Conservation (phyloP, 2,888 invertebrate genomes). For the Pyrrhosoma nymphula region DNA sequence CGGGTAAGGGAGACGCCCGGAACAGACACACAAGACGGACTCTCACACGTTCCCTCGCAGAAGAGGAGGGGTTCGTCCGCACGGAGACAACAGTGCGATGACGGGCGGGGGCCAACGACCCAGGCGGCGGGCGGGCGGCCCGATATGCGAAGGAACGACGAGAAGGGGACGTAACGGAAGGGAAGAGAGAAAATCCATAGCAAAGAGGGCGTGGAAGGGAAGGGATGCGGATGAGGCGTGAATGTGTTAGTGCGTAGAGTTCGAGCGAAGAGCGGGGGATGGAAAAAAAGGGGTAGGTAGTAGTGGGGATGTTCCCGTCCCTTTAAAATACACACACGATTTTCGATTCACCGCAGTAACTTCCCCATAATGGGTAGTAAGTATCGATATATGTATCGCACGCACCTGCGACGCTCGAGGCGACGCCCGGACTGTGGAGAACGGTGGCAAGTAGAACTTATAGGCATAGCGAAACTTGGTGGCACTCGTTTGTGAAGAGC, state of each 20-base stretch:
- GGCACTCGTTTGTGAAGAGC: too few relatives aligned
- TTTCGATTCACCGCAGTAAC: background rate
- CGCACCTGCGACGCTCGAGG: too few relatives aligned
- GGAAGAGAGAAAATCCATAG: conserved; percentile 35
- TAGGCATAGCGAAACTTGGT: too few relatives aligned
- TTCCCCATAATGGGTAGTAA: too few relatives aligned
- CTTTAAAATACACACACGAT: background rate
- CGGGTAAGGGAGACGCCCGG: background rate
- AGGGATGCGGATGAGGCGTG: background rate
- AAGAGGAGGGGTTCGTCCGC: background rate
- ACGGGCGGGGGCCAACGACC: background rate
- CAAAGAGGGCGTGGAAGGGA: background rate
- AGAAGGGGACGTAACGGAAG: background rate
- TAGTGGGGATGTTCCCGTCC: background rate
- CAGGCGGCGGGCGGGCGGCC: background rate
- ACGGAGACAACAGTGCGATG: background rate
- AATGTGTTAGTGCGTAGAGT: background rate
- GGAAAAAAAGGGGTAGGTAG: background rate
- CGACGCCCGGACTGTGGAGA: too few relatives aligned
- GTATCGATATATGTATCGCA: too few relatives aligned
- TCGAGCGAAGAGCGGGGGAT: background rate
- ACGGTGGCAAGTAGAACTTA: too few relatives aligned
- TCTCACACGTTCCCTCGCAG: background rate
- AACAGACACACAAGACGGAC: background rate
- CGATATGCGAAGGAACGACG: background rate